Evolutionary conservation across 2,888 invertebrate genomes (phyloP).

Genomic region (Diadegma fenestrale): DNA sequence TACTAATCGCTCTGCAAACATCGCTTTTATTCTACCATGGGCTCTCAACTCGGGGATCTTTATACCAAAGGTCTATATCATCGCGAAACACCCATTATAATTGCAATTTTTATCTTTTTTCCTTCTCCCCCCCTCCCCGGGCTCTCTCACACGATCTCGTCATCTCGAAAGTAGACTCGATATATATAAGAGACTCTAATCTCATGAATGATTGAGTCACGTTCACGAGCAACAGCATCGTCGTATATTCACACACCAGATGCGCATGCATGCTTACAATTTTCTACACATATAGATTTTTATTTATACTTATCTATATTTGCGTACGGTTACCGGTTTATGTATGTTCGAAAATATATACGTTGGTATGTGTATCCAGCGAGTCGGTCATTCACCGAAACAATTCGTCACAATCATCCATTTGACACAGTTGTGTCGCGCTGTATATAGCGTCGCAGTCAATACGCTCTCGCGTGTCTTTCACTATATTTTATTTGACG

Average conservation of each 20-base stretch:
- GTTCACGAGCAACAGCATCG: slow-evolving; percentile 43
- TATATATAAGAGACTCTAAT: slow-evolving; percentile 47
- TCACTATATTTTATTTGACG: slow-evolving; percentile 11
- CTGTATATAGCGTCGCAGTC: not conserved
- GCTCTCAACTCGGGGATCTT: slow-evolving; percentile 74
- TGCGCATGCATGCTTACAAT: slow-evolving; percentile 5
- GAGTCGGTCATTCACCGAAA: slow-evolving; percentile 67
- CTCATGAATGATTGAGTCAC: slow-evolving; percentile 68
- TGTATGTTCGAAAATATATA: not conserved
- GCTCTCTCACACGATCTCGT: slow-evolving; percentile 22
- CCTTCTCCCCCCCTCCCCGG: slow-evolving; percentile 7
- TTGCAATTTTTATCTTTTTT: slow-evolving; percentile 22
- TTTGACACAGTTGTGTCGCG: slow-evolving; percentile 59
- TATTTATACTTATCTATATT: slow-evolving; percentile 11
- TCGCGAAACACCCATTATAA: slow-evolving; percentile 26
- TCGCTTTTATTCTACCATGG: slow-evolving; percentile 77
- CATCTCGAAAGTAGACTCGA: slow-evolving; percentile 32
- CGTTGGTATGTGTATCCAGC: not conserved
- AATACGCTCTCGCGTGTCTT: slow-evolving; percentile 18
- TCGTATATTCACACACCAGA: slow-evolving; percentile 28
- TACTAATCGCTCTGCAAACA: slow-evolving; percentile 84
- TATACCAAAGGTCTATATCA: not conserved
- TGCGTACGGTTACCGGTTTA: not conserved
- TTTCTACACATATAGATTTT: not conserved
- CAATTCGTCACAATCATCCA: slow-evolving; percentile 63